Percentiles rank a stretch among this genome's conserved stretches.
phyloP scores from a whole-genome alignment of 2,888 invertebrate species.

The Apotomis turbidana region DNA sequence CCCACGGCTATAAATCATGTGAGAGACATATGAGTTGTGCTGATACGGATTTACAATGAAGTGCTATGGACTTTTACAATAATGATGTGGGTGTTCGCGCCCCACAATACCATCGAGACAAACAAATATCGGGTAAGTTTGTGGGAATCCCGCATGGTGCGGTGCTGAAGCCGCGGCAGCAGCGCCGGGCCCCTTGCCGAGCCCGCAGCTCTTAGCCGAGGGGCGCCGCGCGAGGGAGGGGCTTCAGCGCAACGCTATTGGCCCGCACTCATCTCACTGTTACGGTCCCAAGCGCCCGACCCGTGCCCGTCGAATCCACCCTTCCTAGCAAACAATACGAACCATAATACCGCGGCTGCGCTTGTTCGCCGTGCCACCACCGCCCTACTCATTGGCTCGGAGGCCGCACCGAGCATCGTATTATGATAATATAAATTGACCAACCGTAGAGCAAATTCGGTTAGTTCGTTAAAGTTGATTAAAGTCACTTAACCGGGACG shows the following conservation, averaged over 20 bases:
- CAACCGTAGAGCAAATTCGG: constrained; percentile 83
- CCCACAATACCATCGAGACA: constrained; percentile 70
- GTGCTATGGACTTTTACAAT: constrained; percentile 75
- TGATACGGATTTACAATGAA: constrained; percentile 80
- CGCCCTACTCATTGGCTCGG: constrained; percentile 70
- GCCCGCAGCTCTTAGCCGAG: constrained; percentile 48
- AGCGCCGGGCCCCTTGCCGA: constrained; percentile 45
- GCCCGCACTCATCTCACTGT: constrained; percentile 48
- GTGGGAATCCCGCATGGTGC: constrained; percentile 81
- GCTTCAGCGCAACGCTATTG: constrained; percentile 60
- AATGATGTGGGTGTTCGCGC: constrained; percentile 81
- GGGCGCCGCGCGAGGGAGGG: constrained; percentile 59
- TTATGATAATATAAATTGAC: constrained; percentile 85
- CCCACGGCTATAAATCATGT: constrained; percentile 82
- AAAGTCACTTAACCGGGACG: constrained; percentile 84
- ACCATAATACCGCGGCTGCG: constrained; percentile 58
- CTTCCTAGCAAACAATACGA: constrained; percentile 60
- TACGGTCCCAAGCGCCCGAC: constrained; percentile 66
- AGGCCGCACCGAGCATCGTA: constrained; percentile 61
- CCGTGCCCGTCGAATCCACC: constrained; percentile 57
- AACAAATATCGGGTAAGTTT: constrained; percentile 72
- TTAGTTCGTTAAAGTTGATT: constrained; percentile 85
- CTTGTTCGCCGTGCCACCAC: constrained; percentile 51
- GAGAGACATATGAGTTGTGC: constrained; percentile 73
- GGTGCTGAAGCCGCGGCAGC: constrained; percentile 47